Conservation (phyloP, 1,140 invertebrate species). For the Harlomillsia oculata region DNA sequence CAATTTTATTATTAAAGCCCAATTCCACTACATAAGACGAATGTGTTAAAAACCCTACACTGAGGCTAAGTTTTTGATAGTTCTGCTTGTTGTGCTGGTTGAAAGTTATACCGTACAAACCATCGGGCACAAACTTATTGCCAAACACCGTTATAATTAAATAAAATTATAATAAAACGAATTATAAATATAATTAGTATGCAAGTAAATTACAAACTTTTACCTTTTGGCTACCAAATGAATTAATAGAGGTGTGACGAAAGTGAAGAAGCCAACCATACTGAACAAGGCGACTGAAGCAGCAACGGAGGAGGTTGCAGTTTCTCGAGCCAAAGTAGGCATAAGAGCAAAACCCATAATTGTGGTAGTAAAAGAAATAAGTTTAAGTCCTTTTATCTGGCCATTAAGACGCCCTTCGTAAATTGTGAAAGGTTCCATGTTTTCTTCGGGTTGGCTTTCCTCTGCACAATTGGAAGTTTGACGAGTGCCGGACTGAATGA, state of each 20-base stretch:
- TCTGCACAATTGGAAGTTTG: no score
- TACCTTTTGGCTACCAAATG: constrained; percentile 78
- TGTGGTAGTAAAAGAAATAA: constrained; percentile 69
- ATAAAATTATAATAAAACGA: no score
- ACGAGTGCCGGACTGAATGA: no score
- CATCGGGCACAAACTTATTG: no score
- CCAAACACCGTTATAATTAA: no score
- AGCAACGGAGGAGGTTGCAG: constrained; percentile 45
- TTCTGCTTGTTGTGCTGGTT: no score
- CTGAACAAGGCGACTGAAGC: constrained; percentile 52
- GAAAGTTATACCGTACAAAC: no score
- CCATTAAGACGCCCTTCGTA: constrained; percentile 56
- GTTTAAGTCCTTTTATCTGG: constrained; percentile 61
- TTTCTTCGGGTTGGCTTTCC: not conserved
- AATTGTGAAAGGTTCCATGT: constrained; percentile 37
- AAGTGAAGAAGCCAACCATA: constrained; percentile 64
- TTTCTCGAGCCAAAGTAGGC: constrained; percentile 57
- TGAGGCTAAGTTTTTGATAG: no score
- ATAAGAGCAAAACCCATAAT: constrained; percentile 56
- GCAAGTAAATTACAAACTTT: constrained; percentile 62
- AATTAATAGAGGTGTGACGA: constrained; percentile 69
- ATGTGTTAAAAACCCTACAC: no score
- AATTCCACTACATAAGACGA: no score
- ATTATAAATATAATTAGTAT: no score
- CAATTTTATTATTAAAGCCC: no score